Conservation (phyloP, 2,797 vertebrate species). For the Scomberomorus guttatus region DNA sequence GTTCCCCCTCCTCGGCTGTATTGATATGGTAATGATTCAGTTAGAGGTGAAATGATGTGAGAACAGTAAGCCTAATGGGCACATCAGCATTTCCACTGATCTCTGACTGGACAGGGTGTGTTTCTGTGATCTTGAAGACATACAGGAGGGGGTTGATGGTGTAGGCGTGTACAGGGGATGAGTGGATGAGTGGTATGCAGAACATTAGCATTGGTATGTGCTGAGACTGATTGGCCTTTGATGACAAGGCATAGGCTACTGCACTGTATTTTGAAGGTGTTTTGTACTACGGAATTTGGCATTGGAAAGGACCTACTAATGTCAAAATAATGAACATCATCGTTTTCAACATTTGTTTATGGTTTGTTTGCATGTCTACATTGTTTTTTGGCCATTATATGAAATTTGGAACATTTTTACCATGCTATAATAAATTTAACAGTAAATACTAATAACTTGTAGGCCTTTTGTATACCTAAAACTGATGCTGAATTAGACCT, state of each 20-base stretch:
- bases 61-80: conserved; percentile 53
- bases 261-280: neutral
- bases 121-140: conserved; percentile 23
- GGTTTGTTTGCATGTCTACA: neutral
- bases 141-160: neutral
- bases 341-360: neutral
- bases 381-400: neutral
- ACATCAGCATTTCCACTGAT: conserved; percentile 65
- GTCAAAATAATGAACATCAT: neutral
- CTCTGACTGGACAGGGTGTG: conserved; percentile 30
- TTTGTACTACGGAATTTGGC: neutral
- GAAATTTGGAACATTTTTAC: neutral
- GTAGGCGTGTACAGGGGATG: conserved; percentile 7
- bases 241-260: neutral
- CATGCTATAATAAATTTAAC: neutral
- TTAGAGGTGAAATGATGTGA: conserved; percentile 58
- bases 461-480: neutral
- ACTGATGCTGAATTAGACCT: neutral
- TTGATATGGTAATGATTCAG: conserved; percentile 73
- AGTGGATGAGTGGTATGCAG: neutral
- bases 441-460: neutral
- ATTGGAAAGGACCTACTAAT: neutral
- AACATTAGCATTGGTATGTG: conserved; percentile 57
- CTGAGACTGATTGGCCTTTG: conserved; percentile 12
- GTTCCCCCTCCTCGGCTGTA: conserved; percentile 24